Evolutionary conservation across 2,113 vertebrate species (phyloP).

Genomic region (Cyanocitta stelleri): DNA sequence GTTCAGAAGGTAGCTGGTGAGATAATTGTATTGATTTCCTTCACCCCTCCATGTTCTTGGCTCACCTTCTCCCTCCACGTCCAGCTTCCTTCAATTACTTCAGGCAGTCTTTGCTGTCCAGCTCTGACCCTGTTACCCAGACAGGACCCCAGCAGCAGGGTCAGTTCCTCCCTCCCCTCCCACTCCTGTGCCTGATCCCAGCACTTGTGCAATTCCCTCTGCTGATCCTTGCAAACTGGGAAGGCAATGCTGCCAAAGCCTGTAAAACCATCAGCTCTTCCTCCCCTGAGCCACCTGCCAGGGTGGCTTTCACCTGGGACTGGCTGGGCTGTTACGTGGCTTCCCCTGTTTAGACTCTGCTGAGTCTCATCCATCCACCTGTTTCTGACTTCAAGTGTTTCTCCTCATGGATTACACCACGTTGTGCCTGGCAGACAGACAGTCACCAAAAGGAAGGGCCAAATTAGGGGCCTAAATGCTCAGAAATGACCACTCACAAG

Average conservation of each 20-base stretch:
- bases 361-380: not conserved
- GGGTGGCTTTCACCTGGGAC: not conserved
- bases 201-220: not conserved
- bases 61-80: not conserved
- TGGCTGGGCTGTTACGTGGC: not conserved
- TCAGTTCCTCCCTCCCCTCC: not conserved
- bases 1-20: not conserved
- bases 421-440: not conserved
- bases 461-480: not conserved
- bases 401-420: not conserved
- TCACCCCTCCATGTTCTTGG: not conserved
- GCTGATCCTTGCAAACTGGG: not conserved
- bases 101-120: not conserved
- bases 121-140: not conserved
- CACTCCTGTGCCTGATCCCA: not conserved
- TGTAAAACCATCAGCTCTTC: not conserved
- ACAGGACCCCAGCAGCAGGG: not conserved
- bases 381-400: not conserved
- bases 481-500: not conserved
- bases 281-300: not conserved
- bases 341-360: not conserved
- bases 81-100: not conserved
- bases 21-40: not conserved
- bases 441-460: not conserved
- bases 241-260: not conserved